phyloP scores from a whole-genome alignment of 2,113 vertebrate genomes.

The cattle (Bos taurus) region ARS-UCD2.0 NC_037328.1:48886501-48887000 shows the following conservation, averaged over 20 bases:
- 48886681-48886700: not conserved
- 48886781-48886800: not conserved
- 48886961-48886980: not conserved
- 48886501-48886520: not conserved
- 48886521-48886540: not conserved
- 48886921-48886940: not conserved
- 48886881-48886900: not conserved
- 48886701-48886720: not conserved
- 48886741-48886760: not conserved
- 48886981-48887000: not conserved
- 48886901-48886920: not conserved
- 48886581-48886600: not conserved
- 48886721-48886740: not conserved
- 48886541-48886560: not conserved
- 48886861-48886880: not conserved
- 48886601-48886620: not conserved
- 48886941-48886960: not conserved
- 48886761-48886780: not conserved
- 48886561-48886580: not conserved
- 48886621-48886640: not conserved
- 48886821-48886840: not conserved
- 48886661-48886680: not conserved
- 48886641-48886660: not conserved
- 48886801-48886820: not conserved
- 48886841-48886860: not conserved